Base-by-base conservation (phyloP, 2,888 invertebrate species). In the Parnassius smintheus region DNA sequence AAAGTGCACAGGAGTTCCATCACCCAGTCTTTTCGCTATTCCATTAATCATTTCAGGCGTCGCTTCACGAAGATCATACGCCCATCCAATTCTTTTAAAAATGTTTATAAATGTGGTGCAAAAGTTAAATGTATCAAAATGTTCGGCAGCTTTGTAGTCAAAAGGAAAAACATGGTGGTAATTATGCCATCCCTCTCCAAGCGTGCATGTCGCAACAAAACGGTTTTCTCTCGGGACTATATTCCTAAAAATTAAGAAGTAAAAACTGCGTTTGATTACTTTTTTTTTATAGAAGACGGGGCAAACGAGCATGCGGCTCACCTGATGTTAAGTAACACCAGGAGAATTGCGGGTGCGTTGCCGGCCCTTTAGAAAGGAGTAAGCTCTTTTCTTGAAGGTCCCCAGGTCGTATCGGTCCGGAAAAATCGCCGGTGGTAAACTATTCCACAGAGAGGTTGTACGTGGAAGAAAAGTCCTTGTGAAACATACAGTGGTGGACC, bases 121-220 rank as follows among this genome's bases (percentile, higher is more conserved):
- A 2, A 84, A 80, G 66, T 92, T 91, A 55, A 92, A 91, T 50
- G 81, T 69, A 58, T 92, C 87, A 60, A 92, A 93, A 57, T 92
- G 90, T 70, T 94, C 93, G 1, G 93, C 91, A 0, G 93, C 93
- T 70, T 93, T 92, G 78, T 93, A 93, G 75, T 94, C 94, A 83
- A 93, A 94, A 2, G 96, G 96, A 75, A 96, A 96, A 0, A 94
- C 93, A 78, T 96, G 96, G 75, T 96, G 96, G 80, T 95, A 96
- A 80, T 96, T 96, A 81, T 96, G 96, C 94, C 95, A 96, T 2
- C 96, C 96, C 77, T 95, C 94, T 0, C 94, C 94, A 0, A 92
- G 77, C 0, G 94, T 93, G 59, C 93, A 85, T 0, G 93, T 85
- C 0, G 94, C 90, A 0, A 95, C 95, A 57, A 93, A 87, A n/a